These are phyloP conservation scores for Sepiola atlantica DNA, from an alignment of 2,888 invertebrate species.

Conservation along the genomic window DNA sequence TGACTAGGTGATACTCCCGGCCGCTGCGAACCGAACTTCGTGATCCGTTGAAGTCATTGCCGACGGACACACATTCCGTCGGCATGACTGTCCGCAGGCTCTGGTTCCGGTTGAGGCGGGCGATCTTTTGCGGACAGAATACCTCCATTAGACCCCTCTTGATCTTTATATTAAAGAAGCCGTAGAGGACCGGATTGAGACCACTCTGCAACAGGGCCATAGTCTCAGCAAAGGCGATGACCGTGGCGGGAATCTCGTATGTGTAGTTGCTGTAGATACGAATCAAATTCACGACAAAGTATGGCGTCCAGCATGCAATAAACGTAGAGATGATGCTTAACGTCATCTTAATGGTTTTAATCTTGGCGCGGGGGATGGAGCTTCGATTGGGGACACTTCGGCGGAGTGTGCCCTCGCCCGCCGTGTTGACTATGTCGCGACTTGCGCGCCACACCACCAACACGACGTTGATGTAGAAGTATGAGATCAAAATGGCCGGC, in stretches of 20 bases:
- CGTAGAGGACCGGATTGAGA: conserved; percentile 75
- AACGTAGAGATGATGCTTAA: conserved; percentile 75
- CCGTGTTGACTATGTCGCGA: conserved; percentile 55
- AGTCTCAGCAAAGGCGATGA: conserved; percentile 74
- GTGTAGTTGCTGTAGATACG: conserved; percentile 74
- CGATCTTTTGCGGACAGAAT: conserved; percentile 58
- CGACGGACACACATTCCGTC: conserved; percentile 55
- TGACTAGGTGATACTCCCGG: conserved; percentile 41
- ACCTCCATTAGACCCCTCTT: conserved; percentile 63
- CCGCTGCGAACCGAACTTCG: conserved; percentile 44
- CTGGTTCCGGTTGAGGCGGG: conserved; percentile 47
- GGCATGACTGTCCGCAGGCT: conserved; percentile 53
- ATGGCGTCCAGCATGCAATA: conserved; percentile 76
- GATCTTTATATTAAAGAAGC: conserved; percentile 74
- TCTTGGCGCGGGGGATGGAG: conserved; percentile 75
- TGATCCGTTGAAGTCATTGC: conserved; percentile 48
- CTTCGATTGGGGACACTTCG: conserved; percentile 64
- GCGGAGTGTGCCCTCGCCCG: conserved; percentile 53
- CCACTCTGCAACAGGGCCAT: conserved; percentile 73
- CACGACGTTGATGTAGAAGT: conserved; percentile 75
- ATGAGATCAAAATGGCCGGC: conserved; percentile 74
- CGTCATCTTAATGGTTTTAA: conserved; percentile 76
- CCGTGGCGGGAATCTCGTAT: conserved; percentile 66
- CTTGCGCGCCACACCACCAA: conserved; percentile 74
- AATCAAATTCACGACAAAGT: conserved; percentile 75